Base-by-base conservation (phyloP, 2,797 vertebrate species). In the Urophycis tenuis region DNA sequence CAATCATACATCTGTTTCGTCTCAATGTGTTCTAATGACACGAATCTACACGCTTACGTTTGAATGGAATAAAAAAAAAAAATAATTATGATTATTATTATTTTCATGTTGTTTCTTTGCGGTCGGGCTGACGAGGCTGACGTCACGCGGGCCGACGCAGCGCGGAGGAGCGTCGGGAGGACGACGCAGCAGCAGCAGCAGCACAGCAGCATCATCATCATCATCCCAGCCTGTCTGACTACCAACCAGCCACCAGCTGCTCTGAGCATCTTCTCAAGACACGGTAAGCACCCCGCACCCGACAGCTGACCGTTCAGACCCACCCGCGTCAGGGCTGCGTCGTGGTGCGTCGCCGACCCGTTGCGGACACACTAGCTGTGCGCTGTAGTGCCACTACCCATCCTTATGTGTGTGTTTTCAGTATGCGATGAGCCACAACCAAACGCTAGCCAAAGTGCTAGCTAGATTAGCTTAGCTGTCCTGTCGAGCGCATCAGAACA, bases 111-210 rank as follows among this genome's bases (percentile, higher is more conserved):
- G 53, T 17, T 60, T 25, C 80, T 82, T 83, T 88, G 90, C 86
- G 85, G 88, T 86, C 36, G 76, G 73, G 72, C 84, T 78, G 80
- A 90, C 86, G 83, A 87, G 81, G 82, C 73, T 93, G 93, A 94
- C 93, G 93, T 94, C 93, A 94, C 84, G 88, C 82, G 76, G 60
- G 84, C 86, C 90, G 91, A 92, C 91, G 90, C 92, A 91, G 91
- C 81, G 86, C 78, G 22, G 17, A 22, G 45, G 85, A 83, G 77
- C 71, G 81, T 76, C n/a, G n/a, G 79, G 81, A 74, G 82, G 81
- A 77, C 79, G 79, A 80, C 75, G 79, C 74, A 79, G 77, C 81
- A 85, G 81, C 34, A 75, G 78, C 74, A 71, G 74, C 29, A n/a
- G n/a, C n/a, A n/a, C n/a, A 70, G 72, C 81, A 84, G 76, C 84